phyloP scores from a whole-genome alignment of 1,140 invertebrate species.

The Cephus cinctus region DNA sequence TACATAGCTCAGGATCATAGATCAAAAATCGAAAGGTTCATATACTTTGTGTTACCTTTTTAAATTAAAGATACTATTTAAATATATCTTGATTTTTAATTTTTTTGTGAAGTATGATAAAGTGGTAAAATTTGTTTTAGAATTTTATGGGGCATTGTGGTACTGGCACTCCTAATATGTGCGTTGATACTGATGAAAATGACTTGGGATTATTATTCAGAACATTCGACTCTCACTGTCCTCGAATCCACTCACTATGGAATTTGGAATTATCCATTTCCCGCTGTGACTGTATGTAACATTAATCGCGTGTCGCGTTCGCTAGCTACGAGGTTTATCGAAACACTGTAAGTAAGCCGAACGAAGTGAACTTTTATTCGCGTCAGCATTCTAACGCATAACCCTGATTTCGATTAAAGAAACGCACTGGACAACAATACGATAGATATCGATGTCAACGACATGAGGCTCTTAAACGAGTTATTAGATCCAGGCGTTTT shows the following conservation, averaged over 20 bases:
- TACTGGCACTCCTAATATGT: constrained; percentile 46
- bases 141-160: constrained; percentile 51
- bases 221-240: constrained; percentile 54
- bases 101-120: too few species aligned
- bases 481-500: constrained; percentile 30
- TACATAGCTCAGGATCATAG: constrained; percentile 34
- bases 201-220: constrained; percentile 51
- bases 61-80: too few species aligned
- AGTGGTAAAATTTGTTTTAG: constrained; percentile 35
- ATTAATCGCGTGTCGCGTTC: constrained; percentile 61
- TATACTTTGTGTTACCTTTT: background rate
- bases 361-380: constrained; percentile 15
- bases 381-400: background rate
- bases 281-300: constrained; percentile 68
- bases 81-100: too few species aligned
- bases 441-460: constrained; percentile 25
- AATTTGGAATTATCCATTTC: constrained; percentile 72
- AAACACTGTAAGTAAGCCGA: constrained; percentile 53
- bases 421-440: constrained; percentile 16
- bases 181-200: constrained; percentile 49
- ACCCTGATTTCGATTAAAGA: constrained; percentile 3
- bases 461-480: constrained; percentile 30
- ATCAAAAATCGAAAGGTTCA: constrained; percentile 30
- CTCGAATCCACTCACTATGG: constrained; percentile 69
- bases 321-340: constrained; percentile 46